Evolutionary conservation across 35 echinoderm and acorn worm genomes (phyloP).

Genomic region (Apostichopus parvimensis): DNA sequence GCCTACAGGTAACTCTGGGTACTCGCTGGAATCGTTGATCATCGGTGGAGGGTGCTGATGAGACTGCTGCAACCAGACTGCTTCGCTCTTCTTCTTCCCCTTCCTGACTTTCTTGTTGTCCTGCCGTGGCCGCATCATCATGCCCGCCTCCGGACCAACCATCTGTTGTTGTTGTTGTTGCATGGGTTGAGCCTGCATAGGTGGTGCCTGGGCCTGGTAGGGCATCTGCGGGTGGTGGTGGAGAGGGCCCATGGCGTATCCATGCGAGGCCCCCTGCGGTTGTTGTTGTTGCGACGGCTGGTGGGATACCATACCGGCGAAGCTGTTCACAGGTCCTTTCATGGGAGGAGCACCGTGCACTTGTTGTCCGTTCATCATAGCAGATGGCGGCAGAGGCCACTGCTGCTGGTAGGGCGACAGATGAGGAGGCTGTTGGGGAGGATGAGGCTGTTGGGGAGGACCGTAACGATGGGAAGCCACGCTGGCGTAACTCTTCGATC

Average conservation of each 20-base stretch:
- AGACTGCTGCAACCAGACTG: neutral
- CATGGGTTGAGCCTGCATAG: constrained; percentile 39
- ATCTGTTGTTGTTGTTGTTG: neutral
- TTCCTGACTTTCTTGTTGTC: constrained; percentile 19
- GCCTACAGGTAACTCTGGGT: constrained; percentile 69
- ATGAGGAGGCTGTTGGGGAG: constrained; percentile 21
- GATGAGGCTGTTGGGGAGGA: neutral
- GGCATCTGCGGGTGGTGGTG: neutral
- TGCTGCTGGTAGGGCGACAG: neutral
- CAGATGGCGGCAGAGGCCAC: constrained; percentile 23
- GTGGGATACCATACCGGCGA: constrained; percentile 43
- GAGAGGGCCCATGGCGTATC: neutral
- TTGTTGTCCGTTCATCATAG: neutral
- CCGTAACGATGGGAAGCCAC: constrained; percentile 16
- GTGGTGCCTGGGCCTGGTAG: constrained; percentile 30
- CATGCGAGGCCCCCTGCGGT: constrained; percentile 6
- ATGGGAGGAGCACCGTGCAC: constrained; percentile 19
- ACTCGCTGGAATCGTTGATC: constrained; percentile 73
- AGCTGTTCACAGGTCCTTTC: neutral
- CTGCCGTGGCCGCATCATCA: neutral
- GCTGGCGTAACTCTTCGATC: constrained; percentile 17
- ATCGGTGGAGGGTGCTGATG: constrained; percentile 31
- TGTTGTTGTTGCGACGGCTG: neutral
- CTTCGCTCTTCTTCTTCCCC: constrained; percentile 20
- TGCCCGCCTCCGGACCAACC: neutral